Evolutionary conservation across 2,888 invertebrate species (phyloP).

Genomic region (Ormia ochracea): DNA sequence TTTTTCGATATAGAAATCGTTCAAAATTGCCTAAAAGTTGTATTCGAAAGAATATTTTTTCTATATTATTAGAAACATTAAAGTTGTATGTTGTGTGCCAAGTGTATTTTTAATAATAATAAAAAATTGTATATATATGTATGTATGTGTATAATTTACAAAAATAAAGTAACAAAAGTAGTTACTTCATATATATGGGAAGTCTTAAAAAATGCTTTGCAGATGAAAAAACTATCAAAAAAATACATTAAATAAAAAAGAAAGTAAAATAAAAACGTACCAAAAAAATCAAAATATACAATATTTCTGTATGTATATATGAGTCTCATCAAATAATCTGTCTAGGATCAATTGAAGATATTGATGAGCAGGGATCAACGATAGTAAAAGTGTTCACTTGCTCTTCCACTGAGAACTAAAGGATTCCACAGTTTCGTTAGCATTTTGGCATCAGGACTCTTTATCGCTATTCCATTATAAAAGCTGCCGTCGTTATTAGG

Average conservation of each 20-base stretch:
- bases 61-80: no score
- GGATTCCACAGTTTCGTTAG: constrained; percentile 42
- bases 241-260: constrained; percentile 24
- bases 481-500: constrained; percentile 34
- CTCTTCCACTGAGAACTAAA: neutral
- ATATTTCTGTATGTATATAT: constrained; percentile 3
- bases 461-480: neutral
- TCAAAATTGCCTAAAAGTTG: no score
- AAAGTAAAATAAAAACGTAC: constrained; percentile 52
- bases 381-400: neutral
- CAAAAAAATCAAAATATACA: constrained; percentile 52
- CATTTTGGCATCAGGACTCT: constrained; percentile 27
- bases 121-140: no score
- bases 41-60: no score
- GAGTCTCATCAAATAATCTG: constrained; percentile 37
- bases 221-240: neutral
- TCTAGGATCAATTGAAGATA: constrained; percentile 9
- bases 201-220: no score
- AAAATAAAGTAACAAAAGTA: no score
- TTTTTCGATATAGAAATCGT: no score
- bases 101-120: no score
- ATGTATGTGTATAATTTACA: no score
- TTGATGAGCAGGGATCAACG: constrained; percentile 7
- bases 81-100: no score
- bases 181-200: no score